A percentile compares a stretch with the other conserved stretches of the same genome.
Evolutionary conservation across 2,797 vertebrate genomes (phyloP).

Genomic region (Nyctibius grandis): DNA sequence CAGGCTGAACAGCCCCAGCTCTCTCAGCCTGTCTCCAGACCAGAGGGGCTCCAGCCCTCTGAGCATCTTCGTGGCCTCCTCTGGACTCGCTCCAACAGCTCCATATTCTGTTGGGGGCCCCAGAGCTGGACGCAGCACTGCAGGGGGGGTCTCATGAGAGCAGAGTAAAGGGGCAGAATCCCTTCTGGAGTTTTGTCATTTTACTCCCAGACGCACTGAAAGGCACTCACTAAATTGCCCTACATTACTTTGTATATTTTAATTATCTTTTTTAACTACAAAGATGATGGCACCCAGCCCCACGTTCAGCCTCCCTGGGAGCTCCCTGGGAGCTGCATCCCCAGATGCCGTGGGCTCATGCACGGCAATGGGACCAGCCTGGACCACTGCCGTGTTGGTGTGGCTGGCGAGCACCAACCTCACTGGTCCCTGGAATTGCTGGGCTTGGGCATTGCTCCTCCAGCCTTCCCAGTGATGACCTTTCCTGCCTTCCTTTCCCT

Average conservation of each 20-base stretch:
- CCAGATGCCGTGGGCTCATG: accelerated
- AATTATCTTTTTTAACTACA: constrained; percentile 6
- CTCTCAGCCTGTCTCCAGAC: too few relatives aligned
- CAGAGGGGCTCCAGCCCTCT: too few relatives aligned
- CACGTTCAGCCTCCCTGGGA: neutral
- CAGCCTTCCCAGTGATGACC: neutral
- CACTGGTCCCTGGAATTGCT: neutral
- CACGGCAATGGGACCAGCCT: neutral
- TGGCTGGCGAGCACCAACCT: neutral
- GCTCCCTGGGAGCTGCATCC: accelerated
- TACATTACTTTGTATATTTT: constrained; percentile 22
- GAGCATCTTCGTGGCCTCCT: too few relatives aligned
- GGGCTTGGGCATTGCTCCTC: neutral
- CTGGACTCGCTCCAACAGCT: too few relatives aligned
- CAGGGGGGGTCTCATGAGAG: too few relatives aligned
- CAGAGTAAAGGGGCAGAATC: too few relatives aligned
- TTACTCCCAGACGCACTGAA: neutral
- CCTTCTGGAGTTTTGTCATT: neutral
- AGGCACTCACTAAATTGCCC: constrained; percentile 31
- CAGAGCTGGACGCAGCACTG: too few relatives aligned
- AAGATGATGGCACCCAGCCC: neutral
- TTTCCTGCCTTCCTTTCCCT: neutral
- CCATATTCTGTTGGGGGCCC: too few relatives aligned
- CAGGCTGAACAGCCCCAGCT: too few relatives aligned
- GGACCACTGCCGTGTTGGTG: accelerated